These are phyloP conservation scores for Tribolium madens DNA, from an alignment of 1,140 invertebrate genomes.

Conservation along the genomic window DNA sequence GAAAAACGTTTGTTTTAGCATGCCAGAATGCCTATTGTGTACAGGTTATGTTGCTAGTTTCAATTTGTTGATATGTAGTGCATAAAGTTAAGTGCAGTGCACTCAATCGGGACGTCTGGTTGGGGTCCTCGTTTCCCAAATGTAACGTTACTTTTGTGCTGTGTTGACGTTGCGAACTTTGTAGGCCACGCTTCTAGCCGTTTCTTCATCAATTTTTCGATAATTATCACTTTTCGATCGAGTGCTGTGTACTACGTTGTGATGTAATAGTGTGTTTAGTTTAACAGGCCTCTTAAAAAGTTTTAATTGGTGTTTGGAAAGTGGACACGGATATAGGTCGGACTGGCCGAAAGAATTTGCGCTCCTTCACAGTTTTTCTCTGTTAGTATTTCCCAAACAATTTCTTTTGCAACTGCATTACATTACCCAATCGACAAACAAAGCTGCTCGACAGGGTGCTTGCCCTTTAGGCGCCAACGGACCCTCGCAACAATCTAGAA, in stretches of 20 bases:
- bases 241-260: slow-evolving; percentile 5
- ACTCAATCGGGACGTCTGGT: slow-evolving; percentile 56
- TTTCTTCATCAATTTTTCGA: slow-evolving; percentile 19
- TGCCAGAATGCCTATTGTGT: slow-evolving; percentile 45
- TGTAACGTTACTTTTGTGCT: slow-evolving; percentile 60
- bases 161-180: slow-evolving; percentile 47
- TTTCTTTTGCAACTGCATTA: slow-evolving; percentile 5
- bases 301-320: slow-evolving; percentile 36
- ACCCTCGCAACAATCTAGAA: background rate
- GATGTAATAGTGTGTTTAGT: slow-evolving; percentile 32
- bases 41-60: slow-evolving; percentile 57
- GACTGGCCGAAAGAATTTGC: slow-evolving; percentile 22
- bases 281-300: slow-evolving; percentile 14
- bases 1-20: slow-evolving; percentile 17
- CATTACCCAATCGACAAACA: slow-evolving; percentile 21
- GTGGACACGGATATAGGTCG: slow-evolving; percentile 31
- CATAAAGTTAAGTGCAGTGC: slow-evolving; percentile 61
- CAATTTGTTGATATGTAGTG: slow-evolving; percentile 64
- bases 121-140: slow-evolving; percentile 59
- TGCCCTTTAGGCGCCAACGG: background rate
- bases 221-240: slow-evolving; percentile 24
- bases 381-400: slow-evolving; percentile 16
- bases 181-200: slow-evolving; percentile 32
- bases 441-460: slow-evolving; percentile 1
- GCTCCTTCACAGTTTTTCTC: slow-evolving; percentile 6